Evolutionary conservation across 2,888 invertebrate genomes (phyloP), one percentile per base, ranked within the genome.

Genomic region (Caenorhabditis imperialis): DNA sequence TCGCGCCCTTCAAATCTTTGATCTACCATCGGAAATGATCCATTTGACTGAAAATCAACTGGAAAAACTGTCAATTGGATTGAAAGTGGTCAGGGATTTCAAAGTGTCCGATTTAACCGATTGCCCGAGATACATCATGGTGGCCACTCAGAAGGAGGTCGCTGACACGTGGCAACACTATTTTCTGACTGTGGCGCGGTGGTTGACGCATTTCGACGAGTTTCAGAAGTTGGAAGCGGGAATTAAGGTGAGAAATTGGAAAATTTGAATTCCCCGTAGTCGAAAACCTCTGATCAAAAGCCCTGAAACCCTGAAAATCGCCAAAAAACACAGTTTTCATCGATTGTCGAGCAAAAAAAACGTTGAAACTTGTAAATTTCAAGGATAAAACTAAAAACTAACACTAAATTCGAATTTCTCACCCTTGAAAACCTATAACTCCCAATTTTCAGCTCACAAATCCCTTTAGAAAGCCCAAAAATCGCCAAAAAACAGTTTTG

Each of bases 131-230:
- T 14, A 18, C 6, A n/a, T 55, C 5, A 8, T 23, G 7, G 14
- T n/a, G 30, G 40, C 47, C 27, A 47, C 25, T 2, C 54, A 48
- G 30, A 38, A 54, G 33, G 47, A 40, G n/a, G 63, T 63, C 4
- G 25, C 54, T 22, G 54, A 37, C 14, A 63, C 54, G n/a, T 63
- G 71, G 55, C 61, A 72, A 22, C 27, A 35, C 20, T 57, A 57
- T 44, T 63, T 76, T 55, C 51, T 60, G 14, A 51, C 60, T 12
- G 62, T 71, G 2, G 77, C 73, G 7, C 51, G 47, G 47, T 77
- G 73, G 74, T 54, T 72, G 42, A 70, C 61, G 65, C 70, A 74
- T 42, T 70, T 70, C 37, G 48, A 55, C 10, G 74, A 74, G 30
- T 77, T 77, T 53, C 61, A 54, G 25, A 22, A 35, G 5, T 22